Conservation (phyloP, 1,140 invertebrate genomes). For the Sminthurinus signatus region DNA sequence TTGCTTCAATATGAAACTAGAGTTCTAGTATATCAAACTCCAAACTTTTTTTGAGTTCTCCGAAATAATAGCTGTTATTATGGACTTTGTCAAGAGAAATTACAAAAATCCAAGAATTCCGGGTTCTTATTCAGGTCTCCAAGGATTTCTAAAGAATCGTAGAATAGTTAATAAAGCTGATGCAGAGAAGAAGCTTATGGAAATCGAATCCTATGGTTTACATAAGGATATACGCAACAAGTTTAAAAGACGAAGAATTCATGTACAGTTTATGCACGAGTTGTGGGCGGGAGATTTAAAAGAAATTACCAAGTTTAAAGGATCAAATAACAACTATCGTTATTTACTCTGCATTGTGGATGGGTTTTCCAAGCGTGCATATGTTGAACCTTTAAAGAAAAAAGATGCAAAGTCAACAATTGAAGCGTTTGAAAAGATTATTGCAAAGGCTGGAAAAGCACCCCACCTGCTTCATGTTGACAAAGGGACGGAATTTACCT, state of each 20-base stretch:
- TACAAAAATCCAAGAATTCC: background rate
- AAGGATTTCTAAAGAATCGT: conserved; percentile 2
- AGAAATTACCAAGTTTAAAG: conserved; percentile 4
- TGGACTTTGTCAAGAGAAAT: background rate
- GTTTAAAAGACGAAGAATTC: conserved; percentile 4
- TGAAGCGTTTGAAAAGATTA: conserved; percentile 14
- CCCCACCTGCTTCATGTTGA: conserved; percentile 10
- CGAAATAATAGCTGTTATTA: too few species aligned
- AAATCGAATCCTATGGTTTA: background rate
- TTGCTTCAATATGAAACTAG: too few species aligned
- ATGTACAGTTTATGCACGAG: conserved; percentile 1
- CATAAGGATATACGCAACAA: conserved; percentile 2
- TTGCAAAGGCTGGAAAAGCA: background rate
- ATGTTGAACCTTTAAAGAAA: conserved; percentile 5
- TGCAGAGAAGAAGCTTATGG: background rate
- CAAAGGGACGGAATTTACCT: conserved; percentile 17
- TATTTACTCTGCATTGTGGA: conserved; percentile 16
- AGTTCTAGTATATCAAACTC: too few species aligned
- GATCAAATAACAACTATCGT: background rate
- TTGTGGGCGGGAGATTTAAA: conserved; percentile 11
- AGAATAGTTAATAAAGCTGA: too few species aligned
- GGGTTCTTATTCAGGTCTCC: background rate
- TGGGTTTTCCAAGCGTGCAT: conserved; percentile 5
- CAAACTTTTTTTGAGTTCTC: too few species aligned
- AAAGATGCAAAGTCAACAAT: conserved; percentile 8